Evolutionary conservation across 2,888 invertebrate genomes (phyloP).

Genomic region (Cryptocheilus praepositus): DNA sequence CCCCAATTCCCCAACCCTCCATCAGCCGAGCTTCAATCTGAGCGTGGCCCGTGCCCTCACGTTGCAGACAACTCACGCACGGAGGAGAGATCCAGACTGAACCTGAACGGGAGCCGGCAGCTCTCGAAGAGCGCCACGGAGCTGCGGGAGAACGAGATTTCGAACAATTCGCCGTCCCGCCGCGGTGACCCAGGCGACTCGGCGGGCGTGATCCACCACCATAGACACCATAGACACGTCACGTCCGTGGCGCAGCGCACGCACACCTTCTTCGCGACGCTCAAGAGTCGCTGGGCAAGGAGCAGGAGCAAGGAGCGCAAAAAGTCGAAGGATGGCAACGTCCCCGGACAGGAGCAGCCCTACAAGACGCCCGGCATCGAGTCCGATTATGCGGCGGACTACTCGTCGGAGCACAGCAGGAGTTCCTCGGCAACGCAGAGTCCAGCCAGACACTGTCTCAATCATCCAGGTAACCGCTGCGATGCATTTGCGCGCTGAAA

Average conservation of each 20-base stretch:
- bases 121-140: conserved; percentile 90
- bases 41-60: no score
- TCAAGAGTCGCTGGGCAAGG: conserved; percentile 88
- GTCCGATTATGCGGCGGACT: conserved; percentile 86
- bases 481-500: no score
- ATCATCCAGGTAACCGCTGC: conserved; percentile 77
- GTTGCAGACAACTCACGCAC: conserved; percentile 46
- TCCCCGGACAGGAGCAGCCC: conserved; percentile 68
- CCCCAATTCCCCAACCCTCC: no score
- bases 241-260: conserved; percentile 88
- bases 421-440: conserved; percentile 85
- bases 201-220: conserved; percentile 55
- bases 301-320: conserved; percentile 84
- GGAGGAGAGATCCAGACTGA: conserved; percentile 66
- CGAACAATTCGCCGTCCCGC: conserved; percentile 75
- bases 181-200: conserved; percentile 47
- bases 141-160: conserved; percentile 78
- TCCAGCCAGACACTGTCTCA: conserved; percentile 81
- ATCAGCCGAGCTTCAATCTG: no score
- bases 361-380: conserved; percentile 74
- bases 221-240: conserved; percentile 77
- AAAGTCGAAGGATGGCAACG: conserved; percentile 78
- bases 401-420: conserved; percentile 85
- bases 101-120: conserved; percentile 78
- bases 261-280: conserved; percentile 87